Evolutionary conservation across 2,797 vertebrate genomes (phyloP), one percentile per base, ranked within the genome.

Genomic region (Phoxinus dragarum): DNA sequence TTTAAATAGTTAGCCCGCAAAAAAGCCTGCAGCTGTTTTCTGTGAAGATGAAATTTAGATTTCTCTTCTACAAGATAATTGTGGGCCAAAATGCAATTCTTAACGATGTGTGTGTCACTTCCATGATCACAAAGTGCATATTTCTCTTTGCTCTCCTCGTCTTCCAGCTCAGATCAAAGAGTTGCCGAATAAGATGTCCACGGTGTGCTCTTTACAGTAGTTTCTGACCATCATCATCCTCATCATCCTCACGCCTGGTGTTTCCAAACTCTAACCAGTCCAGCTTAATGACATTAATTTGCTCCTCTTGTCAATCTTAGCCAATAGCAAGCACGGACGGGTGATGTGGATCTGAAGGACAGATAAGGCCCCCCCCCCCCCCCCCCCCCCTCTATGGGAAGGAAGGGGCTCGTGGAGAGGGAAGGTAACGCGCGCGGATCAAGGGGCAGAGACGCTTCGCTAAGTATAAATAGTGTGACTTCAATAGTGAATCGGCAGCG

Each of bases 401-500:
- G 96, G 96, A 49, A 54, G 52, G 96, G 95, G 92, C 94, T 95
- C 95, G 92, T 96, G 95, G 95, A 95, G 94, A 97, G 96, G 96
- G 96, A 97, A 97, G 97, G 97, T 96, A 97, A 97, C 97, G 97
- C 96, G 95, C 97, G 96, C 95, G 93, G 96, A 97, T 97, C 96
- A 95, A 97, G 97, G 97, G 97, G 97, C 97, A 95, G 97, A 96
- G 97, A 96, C 97, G 95, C 77, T 94, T 94, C 64, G 94, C 95
- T 95, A 98, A 98, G 97, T 99, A 98, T 98, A 99, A 98, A 99
- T 99, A 98, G 96, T 96, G 96, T 94, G 96, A 98, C 97, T 98
- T 97, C 96, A 95, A 97, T 96, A 95, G 96, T 95, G 93, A 94
- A 94, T 94, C 94, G 95, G 94, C 95, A 93, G 97, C 96, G 96